Evolutionary conservation across 2,888 invertebrate genomes (phyloP).

Genomic region (Chymomyza caudatula): DNA sequence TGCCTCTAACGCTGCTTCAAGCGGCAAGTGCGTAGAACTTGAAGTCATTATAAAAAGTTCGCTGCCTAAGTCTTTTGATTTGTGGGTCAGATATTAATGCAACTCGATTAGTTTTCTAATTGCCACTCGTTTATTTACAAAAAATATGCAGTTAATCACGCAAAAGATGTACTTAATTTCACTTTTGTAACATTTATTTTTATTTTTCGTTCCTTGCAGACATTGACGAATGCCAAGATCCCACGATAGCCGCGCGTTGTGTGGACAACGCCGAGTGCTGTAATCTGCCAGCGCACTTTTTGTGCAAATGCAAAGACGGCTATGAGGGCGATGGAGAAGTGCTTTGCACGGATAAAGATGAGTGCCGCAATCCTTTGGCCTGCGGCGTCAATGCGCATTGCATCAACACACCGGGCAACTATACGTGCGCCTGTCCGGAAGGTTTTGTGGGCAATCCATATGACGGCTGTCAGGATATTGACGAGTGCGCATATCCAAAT

Average conservation of each 20-base stretch:
- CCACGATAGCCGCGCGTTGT: slow-evolving; percentile 89
- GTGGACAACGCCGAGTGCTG: slow-evolving; percentile 96
- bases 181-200: slow-evolving; percentile 13
- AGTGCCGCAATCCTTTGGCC: slow-evolving; percentile 88
- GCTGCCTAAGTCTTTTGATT: slow-evolving; percentile 59
- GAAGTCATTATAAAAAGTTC: slow-evolving; percentile 40
- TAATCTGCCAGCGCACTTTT: slow-evolving; percentile 94
- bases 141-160: slow-evolving; percentile 28
- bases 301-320: slow-evolving; percentile 95
- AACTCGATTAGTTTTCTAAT: background rate
- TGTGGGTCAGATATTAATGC: background rate
- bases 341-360: slow-evolving; percentile 92
- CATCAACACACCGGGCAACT: slow-evolving; percentile 91
- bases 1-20: slow-evolving; percentile 41
- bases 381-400: slow-evolving; percentile 91
- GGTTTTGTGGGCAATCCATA: slow-evolving; percentile 92
- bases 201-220: slow-evolving; percentile 79
- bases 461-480: slow-evolving; percentile 87
- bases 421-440: slow-evolving; percentile 89
- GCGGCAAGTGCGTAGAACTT: slow-evolving; percentile 55
- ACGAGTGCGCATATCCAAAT: slow-evolving; percentile 87
- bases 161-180: slow-evolving; percentile 1
- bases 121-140: background rate
- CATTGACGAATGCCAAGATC: slow-evolving; percentile 96
- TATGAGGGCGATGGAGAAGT: slow-evolving; percentile 94